Percentiles rank a stretch among this genome's conserved stretches.
These are phyloP conservation scores for Brachymystax lenok DNA, from an alignment of 2,797 vertebrate genomes.

Conservation along the genomic window DNA sequence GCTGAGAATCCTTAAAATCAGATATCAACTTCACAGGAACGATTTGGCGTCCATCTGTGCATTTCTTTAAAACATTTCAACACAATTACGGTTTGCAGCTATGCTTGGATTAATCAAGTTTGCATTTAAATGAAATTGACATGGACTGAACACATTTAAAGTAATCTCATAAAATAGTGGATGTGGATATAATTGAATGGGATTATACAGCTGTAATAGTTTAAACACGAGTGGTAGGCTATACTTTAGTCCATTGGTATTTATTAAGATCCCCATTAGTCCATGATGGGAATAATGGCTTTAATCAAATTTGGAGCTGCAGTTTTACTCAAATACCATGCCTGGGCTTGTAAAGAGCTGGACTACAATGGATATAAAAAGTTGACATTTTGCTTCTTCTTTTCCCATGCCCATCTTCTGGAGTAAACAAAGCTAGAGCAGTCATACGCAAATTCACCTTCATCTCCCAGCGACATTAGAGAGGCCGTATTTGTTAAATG, in stretches of 20 bases:
- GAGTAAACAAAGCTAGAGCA: conserved; percentile 62
- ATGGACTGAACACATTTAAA: conserved; percentile 61
- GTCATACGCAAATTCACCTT: conserved; percentile 72
- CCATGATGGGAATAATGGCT: conserved; percentile 19
- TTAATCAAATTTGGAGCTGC: conserved; percentile 52
- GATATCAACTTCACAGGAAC: conserved; percentile 59
- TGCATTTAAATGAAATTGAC: conserved; percentile 47
- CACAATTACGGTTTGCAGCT: conserved; percentile 48
- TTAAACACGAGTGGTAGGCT: conserved; percentile 2
- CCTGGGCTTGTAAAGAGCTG: conserved; percentile 43
- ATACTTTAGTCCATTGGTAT: conserved; percentile 8
- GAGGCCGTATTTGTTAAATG: conserved; percentile 47
- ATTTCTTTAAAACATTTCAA: conserved; percentile 47
- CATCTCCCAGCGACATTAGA: conserved; percentile 55
- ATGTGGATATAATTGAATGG: conserved; percentile 38
- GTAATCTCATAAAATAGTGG: conserved; percentile 54
- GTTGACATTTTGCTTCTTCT: conserved; percentile 34
- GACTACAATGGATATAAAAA: conserved; percentile 47
- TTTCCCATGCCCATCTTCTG: conserved; percentile 53
- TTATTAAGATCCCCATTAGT: background rate
- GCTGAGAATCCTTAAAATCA: conserved; percentile 53
- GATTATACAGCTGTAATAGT: conserved; percentile 16
- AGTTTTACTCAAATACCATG: conserved; percentile 50
- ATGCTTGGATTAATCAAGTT: conserved; percentile 52
- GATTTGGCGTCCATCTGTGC: conserved; percentile 27